Evolutionary conservation across 2,888 invertebrate genomes (phyloP), one percentile per base, ranked within the genome.

Genomic region (Spodoptera exigua): DNA sequence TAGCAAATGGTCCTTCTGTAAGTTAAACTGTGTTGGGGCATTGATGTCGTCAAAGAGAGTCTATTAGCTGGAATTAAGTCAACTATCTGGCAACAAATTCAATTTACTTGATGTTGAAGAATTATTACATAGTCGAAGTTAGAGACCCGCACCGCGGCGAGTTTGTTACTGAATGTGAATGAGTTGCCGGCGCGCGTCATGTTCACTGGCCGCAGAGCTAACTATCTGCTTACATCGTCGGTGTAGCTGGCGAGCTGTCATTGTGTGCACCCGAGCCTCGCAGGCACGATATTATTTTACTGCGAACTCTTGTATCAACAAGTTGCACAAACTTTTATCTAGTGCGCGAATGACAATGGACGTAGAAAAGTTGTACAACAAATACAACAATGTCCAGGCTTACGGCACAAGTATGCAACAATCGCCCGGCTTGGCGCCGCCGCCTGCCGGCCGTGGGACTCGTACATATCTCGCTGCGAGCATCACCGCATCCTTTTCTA

Each of bases 31-130:
- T 49, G n/a, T 9, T 34, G 39, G 12, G 37, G 27, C 27, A 41
- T 47, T 41, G 43, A 44, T 48, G 35, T 41, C 47, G 54, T 37
- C 41, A 17, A 45, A 45, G 47, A 21, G 52, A 73, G 55, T 73
- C 58, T 62, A 61, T 58, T 68, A 73, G 55, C 55, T 53, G 32
- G 45, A 73, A 73, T 70, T 73, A 73, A 62, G 69, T 73, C 45
- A 70, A 73, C 70, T 68, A 70, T 59, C 69, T 45, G 62, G 43
- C 58, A 68, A 72, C 68, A 49, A 74, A 73, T 73, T 70, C 69
- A 68, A 70, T 70, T 73, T 68, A 32, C 43, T 55, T 68, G 69
- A 68, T 69, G 74, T 73, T 70, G 69, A 73, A 68, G 70, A 68
- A 70, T 68, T 61, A 68, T 68, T 55, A 57, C 57, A 44, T 47